Conservation (phyloP, 2,797 vertebrate genomes). For the Saxicola maurus region DNA sequence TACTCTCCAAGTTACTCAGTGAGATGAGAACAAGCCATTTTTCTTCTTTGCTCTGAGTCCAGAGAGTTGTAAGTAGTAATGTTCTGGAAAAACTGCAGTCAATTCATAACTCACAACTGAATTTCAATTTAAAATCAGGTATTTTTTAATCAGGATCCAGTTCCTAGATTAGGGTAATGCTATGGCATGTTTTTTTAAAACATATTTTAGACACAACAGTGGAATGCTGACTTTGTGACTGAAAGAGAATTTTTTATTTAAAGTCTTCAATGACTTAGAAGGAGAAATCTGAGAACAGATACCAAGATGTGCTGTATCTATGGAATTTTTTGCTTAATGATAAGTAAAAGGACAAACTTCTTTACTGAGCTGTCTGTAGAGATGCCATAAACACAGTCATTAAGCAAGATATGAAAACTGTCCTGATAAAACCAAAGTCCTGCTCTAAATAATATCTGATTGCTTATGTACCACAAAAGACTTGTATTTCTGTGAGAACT, state of each 20-base stretch:
- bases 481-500: not conserved
- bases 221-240: not conserved
- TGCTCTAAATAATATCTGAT: not conserved
- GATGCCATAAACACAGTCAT: not conserved
- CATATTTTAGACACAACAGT: not conserved
- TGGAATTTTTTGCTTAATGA: not conserved
- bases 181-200: not conserved
- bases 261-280: not conserved
- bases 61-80: not conserved
- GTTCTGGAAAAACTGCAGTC: not conserved
- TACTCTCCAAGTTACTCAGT: not conserved
- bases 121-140: not conserved
- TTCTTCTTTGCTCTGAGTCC: not conserved
- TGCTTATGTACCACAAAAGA: not conserved
- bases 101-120: not conserved
- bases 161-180: not conserved
- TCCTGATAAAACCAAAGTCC: not conserved
- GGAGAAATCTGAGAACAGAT: not conserved
- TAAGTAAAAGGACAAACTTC: not conserved
- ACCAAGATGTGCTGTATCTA: not conserved
- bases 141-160: not conserved
- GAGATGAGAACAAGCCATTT: not conserved
- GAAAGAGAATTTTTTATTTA: not conserved
- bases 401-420: not conserved
- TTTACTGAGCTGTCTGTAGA: not conserved